phyloP scores from a whole-genome alignment of 2,113 vertebrate species.

The Reinhardtius hippoglossoides region DNA sequence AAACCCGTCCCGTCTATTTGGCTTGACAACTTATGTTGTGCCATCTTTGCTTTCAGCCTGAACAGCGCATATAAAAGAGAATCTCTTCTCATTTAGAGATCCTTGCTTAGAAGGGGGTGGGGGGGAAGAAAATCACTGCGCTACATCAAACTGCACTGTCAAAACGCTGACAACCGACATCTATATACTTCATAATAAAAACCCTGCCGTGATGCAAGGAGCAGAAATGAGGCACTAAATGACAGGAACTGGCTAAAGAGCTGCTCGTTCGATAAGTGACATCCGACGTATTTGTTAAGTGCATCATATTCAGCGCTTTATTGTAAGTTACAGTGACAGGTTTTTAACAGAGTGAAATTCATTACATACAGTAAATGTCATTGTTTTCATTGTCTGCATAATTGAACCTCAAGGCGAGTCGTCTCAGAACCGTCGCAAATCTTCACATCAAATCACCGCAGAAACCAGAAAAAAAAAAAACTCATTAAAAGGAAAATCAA shows the following conservation, averaged over 20 bases:
- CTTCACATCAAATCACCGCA: conserved; percentile 48
- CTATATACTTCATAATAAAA: conserved; percentile 49
- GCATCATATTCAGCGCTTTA: conserved; percentile 16
- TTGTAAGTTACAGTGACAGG: not conserved
- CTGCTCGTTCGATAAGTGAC: conserved; percentile 29
- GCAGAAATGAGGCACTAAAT: conserved; percentile 24
- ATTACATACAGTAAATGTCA: conserved; percentile 13
- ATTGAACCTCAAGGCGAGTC: conserved; percentile 45
- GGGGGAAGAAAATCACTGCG: conserved; percentile 15
- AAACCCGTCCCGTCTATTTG: conserved; percentile 56
- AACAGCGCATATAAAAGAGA: conserved; percentile 47
- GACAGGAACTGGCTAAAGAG: conserved; percentile 9
- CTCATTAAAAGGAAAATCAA: conserved; percentile 64
- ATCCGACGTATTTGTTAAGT: conserved; percentile 36
- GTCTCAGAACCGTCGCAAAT: conserved; percentile 31
- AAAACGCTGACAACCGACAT: conserved; percentile 60
- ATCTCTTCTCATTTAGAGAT: conserved; percentile 58
- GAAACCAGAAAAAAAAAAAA: conserved; percentile 27
- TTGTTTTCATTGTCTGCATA: conserved; percentile 26
- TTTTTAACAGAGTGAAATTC: conserved; percentile 40
- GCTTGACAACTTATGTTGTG: conserved; percentile 55
- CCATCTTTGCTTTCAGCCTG: conserved; percentile 58
- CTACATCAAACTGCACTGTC: conserved; percentile 58
- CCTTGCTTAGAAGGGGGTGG: not conserved
- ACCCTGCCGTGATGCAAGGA: conserved; percentile 13